Base-by-base conservation (phyloP, 2,797 vertebrate genomes). In the Babyrousa celebensis region DNA sequence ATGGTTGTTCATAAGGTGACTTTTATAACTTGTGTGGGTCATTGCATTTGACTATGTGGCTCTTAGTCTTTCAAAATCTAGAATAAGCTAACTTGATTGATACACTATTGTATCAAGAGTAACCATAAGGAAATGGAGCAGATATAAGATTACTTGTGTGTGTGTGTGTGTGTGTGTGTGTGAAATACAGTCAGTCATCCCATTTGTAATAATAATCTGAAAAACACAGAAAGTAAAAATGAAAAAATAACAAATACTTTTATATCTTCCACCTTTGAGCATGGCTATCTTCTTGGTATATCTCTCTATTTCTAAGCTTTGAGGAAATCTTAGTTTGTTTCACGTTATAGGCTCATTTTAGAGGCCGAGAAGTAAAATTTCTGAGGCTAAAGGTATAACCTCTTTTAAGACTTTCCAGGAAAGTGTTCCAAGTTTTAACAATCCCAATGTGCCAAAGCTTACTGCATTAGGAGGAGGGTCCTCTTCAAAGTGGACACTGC, bases 21-120 rank as follows among this genome's bases (percentile, higher is more conserved):
- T 68, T 94, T 70, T 60, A 82, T 29, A 85, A 89, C 20, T 86
- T 86, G 7, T 80, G 12, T 89, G 67, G 21, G 15, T 72, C 71
- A 58, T 52, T 79, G 65, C 20, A 32, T 79, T 79, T 74, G 60
- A 79, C 25, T 68, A 0, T 27, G 12, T 82, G 27, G 43, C n/a
- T 92, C 12, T 90, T 87, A 62, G 11, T 90, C 62, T 93, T 71
- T 92, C 65, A 14, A 83, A 90, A 78, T 77, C 9, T 92, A 56
- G 36, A 84, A 68, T 90, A 87, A 90, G 18, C 58, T 86, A 92
- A 92, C 8, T 43, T 96, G 82, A 78, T 86, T 32, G 21, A 90
- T 72, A 43, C 3, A 56, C 9, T 72, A 6, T 89, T 85, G 1
- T 82, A 58, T 85, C 29, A 89, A 12, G 43, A 89, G 12, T 86